A percentile compares a stretch with the other conserved stretches of the same genome.
Evolutionary conservation across 35 echinoderm and acorn worm species (phyloP).

Genomic region (Apostichopus californicus): DNA sequence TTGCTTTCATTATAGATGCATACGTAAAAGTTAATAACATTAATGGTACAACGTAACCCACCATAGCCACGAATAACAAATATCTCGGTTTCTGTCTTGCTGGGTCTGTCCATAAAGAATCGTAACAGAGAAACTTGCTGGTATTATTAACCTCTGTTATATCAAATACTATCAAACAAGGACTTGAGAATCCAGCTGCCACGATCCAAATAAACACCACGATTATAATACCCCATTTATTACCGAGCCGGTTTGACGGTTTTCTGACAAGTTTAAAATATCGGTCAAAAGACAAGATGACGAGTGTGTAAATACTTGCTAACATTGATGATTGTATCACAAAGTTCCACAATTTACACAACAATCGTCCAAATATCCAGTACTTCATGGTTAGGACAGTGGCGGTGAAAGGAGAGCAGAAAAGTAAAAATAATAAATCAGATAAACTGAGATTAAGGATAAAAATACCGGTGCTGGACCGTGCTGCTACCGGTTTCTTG

Average conservation of each 20-base stretch:
- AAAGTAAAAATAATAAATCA: slow-evolving; percentile 26
- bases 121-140: neutral
- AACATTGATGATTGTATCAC: slow-evolving; percentile 37
- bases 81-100: slow-evolving; percentile 30
- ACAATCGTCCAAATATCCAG: slow-evolving; percentile 29
- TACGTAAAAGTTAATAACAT: slow-evolving; percentile 16
- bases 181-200: slow-evolving; percentile 20
- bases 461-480: slow-evolving; percentile 27
- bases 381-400: slow-evolving; percentile 17
- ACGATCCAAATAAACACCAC: slow-evolving; percentile 37
- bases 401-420: slow-evolving; percentile 34
- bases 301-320: slow-evolving; percentile 42
- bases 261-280: slow-evolving; percentile 11
- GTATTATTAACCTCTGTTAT: slow-evolving; percentile 1
- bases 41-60: slow-evolving; percentile 35
- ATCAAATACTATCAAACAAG: slow-evolving; percentile 20
- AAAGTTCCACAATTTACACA: slow-evolving; percentile 43
- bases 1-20: slow-evolving; percentile 24
- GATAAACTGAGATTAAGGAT: slow-evolving; percentile 42
- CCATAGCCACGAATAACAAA: slow-evolving; percentile 23
- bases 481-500: slow-evolving; percentile 38
- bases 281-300: slow-evolving; percentile 35
- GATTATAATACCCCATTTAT: slow-evolving; percentile 5
- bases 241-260: neutral
- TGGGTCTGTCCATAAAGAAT: neutral